phyloP scores from a whole-genome alignment of 2,113 vertebrate genomes.

The Prunella himalayana region DNA sequence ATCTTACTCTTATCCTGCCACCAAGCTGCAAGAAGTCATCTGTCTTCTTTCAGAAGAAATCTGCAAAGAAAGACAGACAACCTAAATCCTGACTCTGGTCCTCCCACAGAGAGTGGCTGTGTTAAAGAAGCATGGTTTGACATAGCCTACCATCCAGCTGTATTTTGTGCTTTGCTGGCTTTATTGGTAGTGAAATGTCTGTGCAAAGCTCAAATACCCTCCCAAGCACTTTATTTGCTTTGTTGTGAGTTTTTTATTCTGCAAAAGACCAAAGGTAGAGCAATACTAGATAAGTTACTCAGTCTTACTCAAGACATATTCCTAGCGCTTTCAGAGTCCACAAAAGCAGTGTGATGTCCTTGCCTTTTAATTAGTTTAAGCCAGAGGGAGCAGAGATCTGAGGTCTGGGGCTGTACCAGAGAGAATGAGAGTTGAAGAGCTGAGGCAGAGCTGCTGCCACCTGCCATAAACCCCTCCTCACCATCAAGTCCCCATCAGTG shows the following conservation, averaged over 20 bases:
- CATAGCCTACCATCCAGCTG: neutral
- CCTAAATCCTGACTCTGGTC: neutral
- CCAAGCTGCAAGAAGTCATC: neutral
- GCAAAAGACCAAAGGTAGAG: neutral
- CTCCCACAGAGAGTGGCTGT: neutral
- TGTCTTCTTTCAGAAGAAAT: neutral
- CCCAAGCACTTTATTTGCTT: neutral
- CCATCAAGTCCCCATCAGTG: neutral
- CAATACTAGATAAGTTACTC: neutral
- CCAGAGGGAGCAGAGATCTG: neutral
- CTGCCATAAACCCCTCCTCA: no score
- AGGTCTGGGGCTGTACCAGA: neutral
- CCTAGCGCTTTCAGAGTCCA: neutral
- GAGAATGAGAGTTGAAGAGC: neutral
- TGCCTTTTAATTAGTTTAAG: conserved; percentile 11
- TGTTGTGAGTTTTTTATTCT: neutral
- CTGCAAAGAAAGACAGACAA: neutral
- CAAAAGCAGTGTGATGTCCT: neutral
- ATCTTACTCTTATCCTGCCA: neutral
- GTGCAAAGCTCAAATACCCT: neutral
- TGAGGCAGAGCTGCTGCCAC: neutral
- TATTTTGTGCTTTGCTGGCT: neutral
- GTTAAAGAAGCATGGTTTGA: neutral
- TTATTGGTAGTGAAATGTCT: neutral
- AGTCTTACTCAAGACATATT: neutral